Conservation (phyloP, 30 jellyfish, hydroid and myxozoan species). For the Chrysaora quinquecirrha region DNA sequence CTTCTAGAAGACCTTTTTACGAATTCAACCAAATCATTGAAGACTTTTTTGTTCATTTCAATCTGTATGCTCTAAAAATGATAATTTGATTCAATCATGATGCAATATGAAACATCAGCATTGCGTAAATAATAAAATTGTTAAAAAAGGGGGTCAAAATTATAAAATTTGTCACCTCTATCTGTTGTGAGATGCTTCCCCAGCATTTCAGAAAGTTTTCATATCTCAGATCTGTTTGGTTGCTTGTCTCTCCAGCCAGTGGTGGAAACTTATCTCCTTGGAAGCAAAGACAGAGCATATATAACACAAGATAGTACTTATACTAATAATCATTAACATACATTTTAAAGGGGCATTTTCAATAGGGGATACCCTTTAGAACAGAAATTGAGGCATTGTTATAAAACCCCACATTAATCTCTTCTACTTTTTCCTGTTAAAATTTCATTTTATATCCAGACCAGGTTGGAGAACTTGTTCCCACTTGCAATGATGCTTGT, state of each 20-base stretch:
- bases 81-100: not conserved
- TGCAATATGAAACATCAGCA: not conserved
- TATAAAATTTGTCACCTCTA: slow-evolving; percentile 27
- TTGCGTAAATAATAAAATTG: not conserved
- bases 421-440: too few relatives aligned
- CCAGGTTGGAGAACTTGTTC: too few relatives aligned
- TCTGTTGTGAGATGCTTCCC: slow-evolving; percentile 32
- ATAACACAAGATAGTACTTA: too few relatives aligned
- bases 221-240: slow-evolving; percentile 41
- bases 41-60: slow-evolving; percentile 61
- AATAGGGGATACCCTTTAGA: too few relatives aligned
- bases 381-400: too few relatives aligned
- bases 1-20: slow-evolving; percentile 33
- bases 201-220: slow-evolving; percentile 46
- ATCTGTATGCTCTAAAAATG: slow-evolving; percentile 70
- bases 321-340: too few relatives aligned
- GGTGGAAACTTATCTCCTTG: slow-evolving; percentile 56
- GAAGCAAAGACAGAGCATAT: not conserved
- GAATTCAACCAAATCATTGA: slow-evolving; percentile 64
- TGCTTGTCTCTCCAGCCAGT: slow-evolving; percentile 34
- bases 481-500: too few relatives aligned
- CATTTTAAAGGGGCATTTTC: too few relatives aligned
- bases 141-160: not conserved
- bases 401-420: too few relatives aligned
- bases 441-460: too few relatives aligned